Base-by-base conservation (phyloP, 2,888 invertebrate species). In the Pterobdella sp. region DNA sequence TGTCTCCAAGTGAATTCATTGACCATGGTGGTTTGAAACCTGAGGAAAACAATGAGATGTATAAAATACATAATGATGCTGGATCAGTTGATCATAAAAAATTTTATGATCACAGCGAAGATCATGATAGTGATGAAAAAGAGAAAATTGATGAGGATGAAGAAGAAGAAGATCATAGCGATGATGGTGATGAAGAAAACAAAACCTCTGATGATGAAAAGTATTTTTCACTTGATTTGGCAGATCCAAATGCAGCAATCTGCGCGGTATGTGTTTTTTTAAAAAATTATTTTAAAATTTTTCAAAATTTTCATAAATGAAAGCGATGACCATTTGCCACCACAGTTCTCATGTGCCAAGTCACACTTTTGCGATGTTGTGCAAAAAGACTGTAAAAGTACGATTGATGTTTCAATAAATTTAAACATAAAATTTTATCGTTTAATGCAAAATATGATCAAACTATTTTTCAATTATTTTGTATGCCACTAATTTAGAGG, bases 361-460 rank as follows among this genome's bases (percentile, higher is more conserved):
- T 7, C 60, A 4, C 60, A 56, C 14, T 56, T 56, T 26, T 56
- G 60, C 26, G 60, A 56, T 26, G 3, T 26, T 56, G 60, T 56
- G n/a, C 60, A 56, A 56, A 56, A 22, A 56, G 60, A 56, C 60
- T 56, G 60, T 26, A 56, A 56, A n/a, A 56, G 60, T 56, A 14
- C n/a, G n/a, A n/a, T n/a, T n/a, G n/a, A n/a, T n/a, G n/a, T n/a
- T n/a, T n/a, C n/a, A n/a, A n/a, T n/a, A n/a, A n/a, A n/a, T n/a
- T n/a, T n/a, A n/a, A n/a, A n/a, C n/a, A n/a, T n/a, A n/a, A n/a
- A n/a, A n/a, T n/a, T n/a, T n/a, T n/a, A n/a, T n/a, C n/a, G n/a
- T n/a, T n/a, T n/a, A n/a, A n/a, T n/a, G n/a, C n/a, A n/a, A n/a
- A n/a, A n/a, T n/a, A n/a, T n/a, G n/a, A n/a, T n/a, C n/a, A n/a